Conservation (phyloP, 2,888 invertebrate genomes). For the Gymnosoma rotundatum region DNA sequence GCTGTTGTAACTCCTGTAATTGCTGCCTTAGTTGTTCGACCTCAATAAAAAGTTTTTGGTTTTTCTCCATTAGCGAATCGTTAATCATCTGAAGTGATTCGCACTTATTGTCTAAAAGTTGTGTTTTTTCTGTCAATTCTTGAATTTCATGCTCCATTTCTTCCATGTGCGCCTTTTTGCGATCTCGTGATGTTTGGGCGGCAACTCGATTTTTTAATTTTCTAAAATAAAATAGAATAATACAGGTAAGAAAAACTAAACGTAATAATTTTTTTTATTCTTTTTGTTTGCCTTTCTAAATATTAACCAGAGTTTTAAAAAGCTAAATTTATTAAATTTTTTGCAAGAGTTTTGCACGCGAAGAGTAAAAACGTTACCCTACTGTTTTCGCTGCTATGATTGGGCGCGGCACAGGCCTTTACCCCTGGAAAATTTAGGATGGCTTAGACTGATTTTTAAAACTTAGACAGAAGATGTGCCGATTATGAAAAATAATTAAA, state of each 20-base stretch:
- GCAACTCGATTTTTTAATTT: constrained; percentile 98
- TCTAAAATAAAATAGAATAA: constrained; percentile 83
- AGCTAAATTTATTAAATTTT: too few species aligned
- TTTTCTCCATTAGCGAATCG: constrained; percentile 86
- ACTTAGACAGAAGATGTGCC: too few species aligned
- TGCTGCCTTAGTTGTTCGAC: constrained; percentile 85
- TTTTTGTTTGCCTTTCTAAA: too few species aligned
- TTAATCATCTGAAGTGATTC: constrained; percentile 84
- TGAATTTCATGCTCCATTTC: constrained; percentile 90
- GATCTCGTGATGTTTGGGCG: constrained; percentile 97
- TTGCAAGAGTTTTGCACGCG: too few species aligned
- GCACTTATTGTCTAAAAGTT: constrained; percentile 84
- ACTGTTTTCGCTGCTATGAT: too few species aligned
- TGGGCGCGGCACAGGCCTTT: too few species aligned
- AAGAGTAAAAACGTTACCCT: too few species aligned
- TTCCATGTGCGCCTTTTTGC: constrained; percentile 96
- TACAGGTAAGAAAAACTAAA: neutral
- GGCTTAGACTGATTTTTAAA: too few species aligned
- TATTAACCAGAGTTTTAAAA: too few species aligned
- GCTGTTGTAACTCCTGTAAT: constrained; percentile 82
- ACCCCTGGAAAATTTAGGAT: too few species aligned
- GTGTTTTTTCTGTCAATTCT: constrained; percentile 85
- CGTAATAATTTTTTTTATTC: too few species aligned
- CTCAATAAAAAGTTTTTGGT: constrained; percentile 87
- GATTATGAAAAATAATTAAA: too few species aligned